phyloP scores from a whole-genome alignment of 2,113 vertebrate genomes.

The Anolis carolinensis region DNA sequence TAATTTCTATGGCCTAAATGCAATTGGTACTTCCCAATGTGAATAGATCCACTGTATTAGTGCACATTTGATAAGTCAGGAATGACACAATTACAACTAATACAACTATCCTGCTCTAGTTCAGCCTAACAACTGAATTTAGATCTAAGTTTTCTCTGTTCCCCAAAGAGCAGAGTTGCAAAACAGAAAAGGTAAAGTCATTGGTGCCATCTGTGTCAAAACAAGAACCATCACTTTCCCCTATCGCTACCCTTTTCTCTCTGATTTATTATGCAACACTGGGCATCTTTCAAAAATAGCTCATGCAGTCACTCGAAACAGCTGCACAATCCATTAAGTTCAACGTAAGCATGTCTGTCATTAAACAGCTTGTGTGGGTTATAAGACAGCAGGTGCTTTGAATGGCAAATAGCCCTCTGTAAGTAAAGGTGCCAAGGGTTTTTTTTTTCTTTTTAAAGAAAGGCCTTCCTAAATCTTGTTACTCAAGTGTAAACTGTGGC shows the following conservation, averaged over 20 bases:
- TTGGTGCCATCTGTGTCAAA: not conserved
- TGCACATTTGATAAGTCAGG: too few species aligned
- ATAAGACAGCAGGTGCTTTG: not conserved
- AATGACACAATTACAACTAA: too few species aligned
- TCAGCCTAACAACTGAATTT: too few species aligned
- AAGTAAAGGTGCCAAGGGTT: slow-evolving; percentile 20
- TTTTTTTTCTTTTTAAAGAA: not conserved
- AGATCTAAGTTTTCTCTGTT: not conserved
- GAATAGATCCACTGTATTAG: too few species aligned
- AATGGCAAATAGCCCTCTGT: not conserved
- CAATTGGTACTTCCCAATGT: too few species aligned
- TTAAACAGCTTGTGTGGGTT: slow-evolving; percentile 17
- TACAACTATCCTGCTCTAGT: too few species aligned
- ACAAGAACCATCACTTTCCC: slow-evolving; percentile 8
- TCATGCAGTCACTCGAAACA: slow-evolving; percentile 37
- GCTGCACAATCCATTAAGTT: slow-evolving; percentile 44
- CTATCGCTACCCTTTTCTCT: slow-evolving; percentile 2
- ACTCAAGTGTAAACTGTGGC: not conserved
- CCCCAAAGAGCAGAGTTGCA: not conserved
- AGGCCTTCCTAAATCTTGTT: not conserved
- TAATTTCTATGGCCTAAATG: not conserved
- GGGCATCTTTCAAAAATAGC: slow-evolving; percentile 17
- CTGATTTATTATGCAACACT: slow-evolving; percentile 3
- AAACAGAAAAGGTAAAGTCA: not conserved
- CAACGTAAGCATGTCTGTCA: slow-evolving; percentile 34